These are phyloP conservation scores for Buphagus erythrorhynchus DNA, from an alignment of 2,797 vertebrate species.

Conservation along the genomic window DNA sequence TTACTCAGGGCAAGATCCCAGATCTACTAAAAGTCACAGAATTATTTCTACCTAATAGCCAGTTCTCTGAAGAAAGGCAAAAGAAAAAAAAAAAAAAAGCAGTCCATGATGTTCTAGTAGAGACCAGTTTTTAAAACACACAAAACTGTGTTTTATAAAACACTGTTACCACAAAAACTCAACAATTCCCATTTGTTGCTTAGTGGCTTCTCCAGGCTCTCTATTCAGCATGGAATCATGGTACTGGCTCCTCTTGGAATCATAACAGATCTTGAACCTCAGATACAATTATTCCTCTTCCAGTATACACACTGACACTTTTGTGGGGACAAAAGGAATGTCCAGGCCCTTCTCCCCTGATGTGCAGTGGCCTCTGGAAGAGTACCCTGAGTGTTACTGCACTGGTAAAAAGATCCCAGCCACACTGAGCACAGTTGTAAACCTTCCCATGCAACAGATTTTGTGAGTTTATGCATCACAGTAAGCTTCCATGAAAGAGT, in stretches of 20 bases:
- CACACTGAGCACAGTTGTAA: not conserved
- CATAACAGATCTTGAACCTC: not conserved
- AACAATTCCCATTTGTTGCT: not conserved
- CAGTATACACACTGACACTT: not conserved
- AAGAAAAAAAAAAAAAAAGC: not conserved
- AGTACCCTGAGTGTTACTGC: not conserved
- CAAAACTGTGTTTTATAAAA: not conserved
- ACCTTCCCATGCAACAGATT: slow-evolving; percentile 8
- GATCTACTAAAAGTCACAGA: not conserved
- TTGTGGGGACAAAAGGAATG: not conserved
- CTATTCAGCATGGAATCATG: not conserved
- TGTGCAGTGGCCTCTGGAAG: not conserved
- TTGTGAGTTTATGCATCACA: slow-evolving; percentile 10
- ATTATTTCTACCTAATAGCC: not conserved
- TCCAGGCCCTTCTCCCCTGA: not conserved
- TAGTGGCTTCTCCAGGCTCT: not conserved
- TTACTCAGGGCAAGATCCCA: not conserved
- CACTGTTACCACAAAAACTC: not conserved
- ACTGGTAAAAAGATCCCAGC: not conserved
- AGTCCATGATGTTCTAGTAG: not conserved
- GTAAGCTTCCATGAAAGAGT: slow-evolving; percentile 42
- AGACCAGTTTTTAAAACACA: too few species aligned
- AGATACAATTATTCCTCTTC: not conserved
- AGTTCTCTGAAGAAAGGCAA: not conserved
- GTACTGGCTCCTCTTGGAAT: not conserved